Base-by-base conservation (phyloP, 1,140 invertebrate species). In the Drosophila paulistorum region DNA sequence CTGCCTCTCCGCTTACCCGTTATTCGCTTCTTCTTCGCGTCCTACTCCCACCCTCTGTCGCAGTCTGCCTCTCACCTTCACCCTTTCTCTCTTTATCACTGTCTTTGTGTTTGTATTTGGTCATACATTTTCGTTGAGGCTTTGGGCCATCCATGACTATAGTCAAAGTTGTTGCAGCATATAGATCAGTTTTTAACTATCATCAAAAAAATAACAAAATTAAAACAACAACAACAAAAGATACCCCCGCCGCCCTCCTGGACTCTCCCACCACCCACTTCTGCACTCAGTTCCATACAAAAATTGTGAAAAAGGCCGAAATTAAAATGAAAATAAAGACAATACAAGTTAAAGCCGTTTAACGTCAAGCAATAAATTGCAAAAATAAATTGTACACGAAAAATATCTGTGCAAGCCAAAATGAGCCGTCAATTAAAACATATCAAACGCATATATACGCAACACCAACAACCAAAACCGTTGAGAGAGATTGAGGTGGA, bases 401-500 rank as follows among this genome's bases (percentile, higher is more conserved):
- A 42, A 74, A 58, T 73, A 26, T 14, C 57, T 35, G 71, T 42
- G 54, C 11, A 55, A 74, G 66, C 54, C 74, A 54, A 82, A 85
- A 87, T 79, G 79, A 85, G 82, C 48, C 76, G 82, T 82, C 82
- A 86, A 86, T 86, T 86, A 86, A 87, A 86, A 65, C 62, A 69
- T 59, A 79, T 71, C 74, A 74, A 69, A 80, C 69, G 45, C 74
- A 79, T 35, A 77, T 65, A 77, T 65, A 39, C 37, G 54, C 42
- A 66, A 65, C 37, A 57, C 23, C 60, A 68, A 20, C 10, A 64
- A n/a, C 55, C 30, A 30, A 54, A 48, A 9, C 7, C 13, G 6
- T 45, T 13, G 11, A 17, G 45, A 37, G 48, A 39, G 55, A 1
- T 1, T 14, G 61, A 5, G 10, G 11, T 4, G 5, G 37, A 37